These are phyloP conservation scores for Colletes latitarsis DNA, from an alignment of 1,140 invertebrate genomes.

Conservation along the genomic window DNA sequence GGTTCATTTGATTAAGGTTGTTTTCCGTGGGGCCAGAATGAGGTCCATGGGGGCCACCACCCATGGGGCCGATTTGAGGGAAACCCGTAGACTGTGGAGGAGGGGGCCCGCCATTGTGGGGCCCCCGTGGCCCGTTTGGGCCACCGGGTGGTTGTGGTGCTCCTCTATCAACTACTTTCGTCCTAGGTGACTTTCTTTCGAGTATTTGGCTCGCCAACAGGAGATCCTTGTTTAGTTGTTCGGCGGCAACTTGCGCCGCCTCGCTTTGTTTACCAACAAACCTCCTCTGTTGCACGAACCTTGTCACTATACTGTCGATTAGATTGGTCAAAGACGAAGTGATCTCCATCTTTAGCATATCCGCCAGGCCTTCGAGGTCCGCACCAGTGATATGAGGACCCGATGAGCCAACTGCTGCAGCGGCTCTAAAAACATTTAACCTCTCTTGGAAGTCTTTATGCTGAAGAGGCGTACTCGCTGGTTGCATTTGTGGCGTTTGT, in stretches of 20 bases:
- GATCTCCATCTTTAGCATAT: slow-evolving; percentile 94
- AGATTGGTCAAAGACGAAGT: slow-evolving; percentile 90
- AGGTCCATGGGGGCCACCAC: slow-evolving; percentile 72
- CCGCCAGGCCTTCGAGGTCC: slow-evolving; percentile 93
- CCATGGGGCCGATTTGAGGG: slow-evolving; percentile 75
- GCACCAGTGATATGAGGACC: slow-evolving; percentile 85
- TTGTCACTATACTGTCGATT: slow-evolving; percentile 93
- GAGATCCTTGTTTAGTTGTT: slow-evolving; percentile 91
- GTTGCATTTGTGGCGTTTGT: slow-evolving; percentile 69
- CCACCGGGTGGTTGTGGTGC: slow-evolving; percentile 76
- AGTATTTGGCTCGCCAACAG: slow-evolving; percentile 89
- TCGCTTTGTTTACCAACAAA: slow-evolving; percentile 89
- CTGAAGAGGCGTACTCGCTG: slow-evolving; percentile 80
- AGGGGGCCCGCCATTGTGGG: slow-evolving; percentile 79
- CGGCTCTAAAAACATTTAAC: slow-evolving; percentile 76
- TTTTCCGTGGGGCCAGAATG: slow-evolving; percentile 81
- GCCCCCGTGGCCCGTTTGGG: slow-evolving; percentile 78
- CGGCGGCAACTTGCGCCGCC: slow-evolving; percentile 87
- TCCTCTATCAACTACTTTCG: slow-evolving; percentile 88
- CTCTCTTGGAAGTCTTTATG: slow-evolving; percentile 80
- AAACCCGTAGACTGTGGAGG: slow-evolving; percentile 81
- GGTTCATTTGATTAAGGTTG: slow-evolving; percentile 84
- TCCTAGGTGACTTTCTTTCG: slow-evolving; percentile 91
- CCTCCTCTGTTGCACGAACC: slow-evolving; percentile 91
- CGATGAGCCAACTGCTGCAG: slow-evolving; percentile 76